Evolutionary conservation across 1,140 invertebrate species (phyloP), one percentile per base, ranked within the genome.

Genomic region (Hycleus cichorii): DNA sequence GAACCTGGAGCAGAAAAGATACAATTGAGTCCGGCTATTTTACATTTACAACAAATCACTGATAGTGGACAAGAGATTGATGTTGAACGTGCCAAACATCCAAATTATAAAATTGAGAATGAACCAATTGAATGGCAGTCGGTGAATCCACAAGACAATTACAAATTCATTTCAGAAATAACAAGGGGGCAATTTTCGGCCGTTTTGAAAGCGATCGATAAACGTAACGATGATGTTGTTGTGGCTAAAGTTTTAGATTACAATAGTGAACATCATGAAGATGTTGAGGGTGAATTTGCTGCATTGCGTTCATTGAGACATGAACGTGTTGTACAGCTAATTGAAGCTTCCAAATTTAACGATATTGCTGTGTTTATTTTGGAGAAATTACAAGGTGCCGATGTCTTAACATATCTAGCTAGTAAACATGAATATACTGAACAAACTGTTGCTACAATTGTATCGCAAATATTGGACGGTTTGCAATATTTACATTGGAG

Each of bases 401-500:
- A 97, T 69, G 82, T 97, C 40, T 73, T 96, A 0, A 91, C 91
- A 0, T 95, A 93, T 68, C 78, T 97, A 10, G 86, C 91, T 1
- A 89, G 85, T 60, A 81, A 86, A 49, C 88, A 93, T 65, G 87
- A 92, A 62, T 98, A 96, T 72, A 84, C 84, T 0, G 95, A 97
- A 75, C 90, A 95, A 70, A 89, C 86, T 72, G 91, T 97, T 1
- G 85, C 91, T 2, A 86, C 81, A 1, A 85, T 95, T 7, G 80
- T 96, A 6, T 83, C 82, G 4, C 94, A 92, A 74, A 81, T 83
- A 63, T 60, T 54, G 39, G 91, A 95, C 72, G 93, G 83, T 0
- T 72, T 95, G 6, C 90, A 95, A 70, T 97, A 96, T 71, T 76
- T 98, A 5, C 94, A 98, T 71, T 94, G 93, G 88, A 80, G 90